Evolutionary conservation across 1,140 invertebrate genomes (phyloP).

Genomic region (Luehdorfia chinensis): DNA sequence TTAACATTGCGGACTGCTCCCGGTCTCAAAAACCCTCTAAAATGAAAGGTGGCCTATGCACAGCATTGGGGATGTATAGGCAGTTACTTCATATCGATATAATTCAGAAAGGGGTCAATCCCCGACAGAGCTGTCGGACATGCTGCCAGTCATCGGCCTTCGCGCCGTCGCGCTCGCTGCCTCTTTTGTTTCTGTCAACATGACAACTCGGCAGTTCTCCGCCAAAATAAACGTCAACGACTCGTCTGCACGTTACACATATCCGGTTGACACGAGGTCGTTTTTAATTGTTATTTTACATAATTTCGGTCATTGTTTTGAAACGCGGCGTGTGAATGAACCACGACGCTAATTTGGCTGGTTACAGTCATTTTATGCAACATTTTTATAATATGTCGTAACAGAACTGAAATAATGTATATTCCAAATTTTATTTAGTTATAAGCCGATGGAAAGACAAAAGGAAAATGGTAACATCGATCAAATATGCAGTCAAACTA

Average conservation of each 20-base stretch:
- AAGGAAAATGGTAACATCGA: no score
- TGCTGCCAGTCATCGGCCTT: conserved; percentile 57
- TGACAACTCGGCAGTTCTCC: conserved; percentile 18
- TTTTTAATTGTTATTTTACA: conserved; percentile 59
- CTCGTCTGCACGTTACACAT: conserved; percentile 45
- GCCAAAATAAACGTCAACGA: conserved; percentile 56
- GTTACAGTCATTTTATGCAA: conserved; percentile 13
- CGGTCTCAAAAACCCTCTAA: no score
- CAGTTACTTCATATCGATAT: no score
- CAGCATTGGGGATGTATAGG: no score
- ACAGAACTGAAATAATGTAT: no score
- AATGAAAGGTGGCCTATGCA: no score
- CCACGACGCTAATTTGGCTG: conserved; percentile 26
- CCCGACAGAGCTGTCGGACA: conserved; percentile 41
- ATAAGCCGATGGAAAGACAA: no score
- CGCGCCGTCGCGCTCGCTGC: conserved; percentile 53
- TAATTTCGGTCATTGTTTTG: conserved; percentile 55
- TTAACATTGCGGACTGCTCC: no score
- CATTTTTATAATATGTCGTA: background rate
- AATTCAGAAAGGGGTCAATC: conserved; percentile 53
- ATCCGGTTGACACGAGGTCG: conserved; percentile 50
- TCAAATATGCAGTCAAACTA: no score
- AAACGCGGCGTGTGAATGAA: conserved; percentile 44
- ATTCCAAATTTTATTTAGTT: no score
- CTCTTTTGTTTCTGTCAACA: conserved; percentile 58